phyloP scores from a whole-genome alignment of 2,888 invertebrate species.

The Auanema sp. region DNA sequence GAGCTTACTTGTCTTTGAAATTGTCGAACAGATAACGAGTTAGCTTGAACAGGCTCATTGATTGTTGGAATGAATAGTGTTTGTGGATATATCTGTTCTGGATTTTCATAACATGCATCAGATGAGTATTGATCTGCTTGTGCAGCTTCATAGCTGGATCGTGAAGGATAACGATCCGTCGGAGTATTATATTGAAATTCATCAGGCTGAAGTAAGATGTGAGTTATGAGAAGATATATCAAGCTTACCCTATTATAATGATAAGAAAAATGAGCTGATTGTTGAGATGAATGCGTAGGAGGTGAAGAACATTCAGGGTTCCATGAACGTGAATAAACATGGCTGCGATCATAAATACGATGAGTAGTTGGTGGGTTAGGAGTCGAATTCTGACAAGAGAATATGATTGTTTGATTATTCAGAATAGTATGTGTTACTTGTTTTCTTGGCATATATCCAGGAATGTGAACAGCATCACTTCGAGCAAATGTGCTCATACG shows the following conservation, averaged over 20 bases:
- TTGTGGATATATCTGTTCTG: neutral
- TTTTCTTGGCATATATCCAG: slow-evolving; percentile 36
- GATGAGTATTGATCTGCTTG: no score
- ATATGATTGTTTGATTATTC: neutral
- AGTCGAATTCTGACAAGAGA: slow-evolving; percentile 36
- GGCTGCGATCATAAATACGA: slow-evolving; percentile 43
- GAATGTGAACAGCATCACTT: slow-evolving; percentile 44
- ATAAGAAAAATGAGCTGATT: no score
- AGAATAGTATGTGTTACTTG: slow-evolving; percentile 25
- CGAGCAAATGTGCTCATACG: slow-evolving; percentile 46
- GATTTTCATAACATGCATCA: no score
- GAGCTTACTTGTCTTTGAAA: slow-evolving; percentile 14
- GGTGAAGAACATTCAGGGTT: slow-evolving; percentile 28
- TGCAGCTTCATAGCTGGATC: no score
- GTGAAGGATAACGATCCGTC: no score
- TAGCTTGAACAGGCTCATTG: slow-evolving; percentile 7
- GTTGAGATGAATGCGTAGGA: neutral
- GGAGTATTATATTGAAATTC: no score
- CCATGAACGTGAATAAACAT: slow-evolving; percentile 46
- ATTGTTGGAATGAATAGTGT: slow-evolving; percentile 18
- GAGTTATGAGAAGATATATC: no score
- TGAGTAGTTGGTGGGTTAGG: slow-evolving; percentile 37
- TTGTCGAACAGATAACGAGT: neutral
- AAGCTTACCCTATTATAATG: no score
- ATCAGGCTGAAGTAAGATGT: no score